These are phyloP conservation scores for Illadopsis cleaveri DNA, from an alignment of 2,113 vertebrate species.

Conservation along the genomic window DNA sequence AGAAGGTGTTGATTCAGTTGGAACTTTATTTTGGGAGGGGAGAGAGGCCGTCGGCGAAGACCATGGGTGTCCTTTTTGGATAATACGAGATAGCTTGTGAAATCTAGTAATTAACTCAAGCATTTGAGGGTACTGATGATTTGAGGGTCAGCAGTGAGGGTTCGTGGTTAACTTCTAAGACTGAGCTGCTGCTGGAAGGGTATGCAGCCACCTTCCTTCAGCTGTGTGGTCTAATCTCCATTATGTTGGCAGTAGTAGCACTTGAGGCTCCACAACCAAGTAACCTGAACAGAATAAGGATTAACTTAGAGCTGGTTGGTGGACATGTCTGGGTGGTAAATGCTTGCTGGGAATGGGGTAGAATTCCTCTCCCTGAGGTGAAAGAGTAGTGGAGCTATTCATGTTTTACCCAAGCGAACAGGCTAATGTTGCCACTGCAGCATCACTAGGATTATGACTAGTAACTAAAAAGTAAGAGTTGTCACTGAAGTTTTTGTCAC, in stretches of 20 bases:
- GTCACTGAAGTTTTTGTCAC: not conserved
- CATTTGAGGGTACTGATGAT: not conserved
- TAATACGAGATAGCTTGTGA: not conserved
- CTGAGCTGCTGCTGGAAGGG: not conserved
- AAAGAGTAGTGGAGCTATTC: not conserved
- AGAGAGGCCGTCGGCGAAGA: not conserved
- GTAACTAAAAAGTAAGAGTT: not conserved
- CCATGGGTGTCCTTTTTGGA: not conserved
- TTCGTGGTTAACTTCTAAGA: fast-evolving
- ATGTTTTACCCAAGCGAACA: not conserved
- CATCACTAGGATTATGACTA: not conserved
- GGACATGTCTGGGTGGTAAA: not conserved
- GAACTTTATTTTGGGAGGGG: not conserved
- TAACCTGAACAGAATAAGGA: not conserved
- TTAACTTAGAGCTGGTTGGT: not conserved
- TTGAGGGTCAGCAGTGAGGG: not conserved
- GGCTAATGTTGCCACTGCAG: not conserved
- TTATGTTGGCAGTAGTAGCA: not conserved
- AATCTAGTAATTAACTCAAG: not conserved
- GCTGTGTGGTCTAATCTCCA: not conserved
- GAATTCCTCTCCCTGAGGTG: not conserved
- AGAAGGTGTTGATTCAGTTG: not conserved
- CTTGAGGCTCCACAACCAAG: not conserved
- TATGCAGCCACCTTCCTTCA: not conserved
- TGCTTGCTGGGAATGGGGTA: not conserved